Base-by-base conservation (phyloP, 2,797 vertebrate species). In the Nothura maculosa region DNA sequence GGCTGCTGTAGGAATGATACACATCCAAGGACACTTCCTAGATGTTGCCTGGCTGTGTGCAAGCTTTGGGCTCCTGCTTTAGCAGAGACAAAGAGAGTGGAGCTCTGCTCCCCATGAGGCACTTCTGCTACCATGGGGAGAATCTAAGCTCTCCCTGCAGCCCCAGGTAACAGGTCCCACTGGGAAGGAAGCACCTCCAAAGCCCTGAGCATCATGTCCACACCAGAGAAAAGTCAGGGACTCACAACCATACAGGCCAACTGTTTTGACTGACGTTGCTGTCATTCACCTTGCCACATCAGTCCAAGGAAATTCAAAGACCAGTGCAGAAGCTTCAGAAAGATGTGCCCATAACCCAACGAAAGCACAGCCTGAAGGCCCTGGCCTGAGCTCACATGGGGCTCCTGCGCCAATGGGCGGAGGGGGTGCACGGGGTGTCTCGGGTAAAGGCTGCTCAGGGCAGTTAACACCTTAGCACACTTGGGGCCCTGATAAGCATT, bases 81-180 rank as follows among this genome's bases (percentile, higher is more conserved):
- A 64, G 16, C n/a, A 72, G 10, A 1, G 9, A 24, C 13, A 13
- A 45, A 54, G 0, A 0, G 48, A 69, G n/a, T 62, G 42, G 27
- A 91, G 30, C n/a, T 76, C 30, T 75, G 18, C 55, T 84, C 38
- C 25, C 32, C 61, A 36, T 36, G 25, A 20, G 72, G 70, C 30
- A 63, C 7, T 12, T 62, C 25, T 38, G 21, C 22, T 13, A 72
- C 22, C 36, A 10, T 10, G 6, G 5, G 16, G 11, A 34, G 14
- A 27, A 73, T 12, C 27, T 13, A 72, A 36, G 5, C 6, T 19
- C n/a, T 63, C 32, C 27, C 48, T 83, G 48, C 1, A 12, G 54
- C 61, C 93, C 43, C 86, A 54, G 6, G 1, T 20, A 52, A 45
- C 36, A 85, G 27, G 28, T 87, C 1, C 0, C 28, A 27, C 1